A percentile compares a stretch with the other conserved stretches of the same genome.
Evolutionary conservation across 2,888 invertebrate species (phyloP).

Genomic region (Glomeris marginata): DNA sequence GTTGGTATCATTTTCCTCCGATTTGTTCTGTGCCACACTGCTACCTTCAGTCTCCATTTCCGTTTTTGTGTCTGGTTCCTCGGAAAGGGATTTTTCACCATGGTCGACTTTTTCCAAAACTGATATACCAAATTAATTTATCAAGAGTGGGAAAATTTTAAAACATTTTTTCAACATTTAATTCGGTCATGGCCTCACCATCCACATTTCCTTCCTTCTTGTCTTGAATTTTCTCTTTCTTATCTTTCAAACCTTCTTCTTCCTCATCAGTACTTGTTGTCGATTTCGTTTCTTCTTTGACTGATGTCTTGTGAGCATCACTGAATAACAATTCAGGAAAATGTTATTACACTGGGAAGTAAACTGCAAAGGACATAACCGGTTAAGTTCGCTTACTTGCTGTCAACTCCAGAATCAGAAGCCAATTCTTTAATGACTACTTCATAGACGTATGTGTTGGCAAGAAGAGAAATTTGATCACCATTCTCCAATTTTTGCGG

Average conservation of each 20-base stretch:
- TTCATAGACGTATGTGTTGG: conserved; percentile 27
- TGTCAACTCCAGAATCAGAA: background rate
- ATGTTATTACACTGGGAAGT: too few relatives aligned
- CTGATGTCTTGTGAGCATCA: conserved; percentile 2
- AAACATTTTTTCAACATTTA: too few relatives aligned
- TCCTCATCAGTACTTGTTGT: conserved; percentile 7
- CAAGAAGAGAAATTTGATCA: conserved; percentile 30
- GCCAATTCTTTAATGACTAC: conserved; percentile 18
- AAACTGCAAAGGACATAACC: too few relatives aligned
- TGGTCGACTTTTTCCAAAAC: too few relatives aligned
- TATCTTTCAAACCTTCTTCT: conserved; percentile 8
- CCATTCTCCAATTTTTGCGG: conserved; percentile 26
- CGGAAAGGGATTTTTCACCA: too few relatives aligned
- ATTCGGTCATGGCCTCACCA: too few relatives aligned
- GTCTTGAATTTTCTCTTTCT: background rate
- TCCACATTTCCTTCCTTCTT: too few relatives aligned
- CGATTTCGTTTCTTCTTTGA: conserved; percentile 2
- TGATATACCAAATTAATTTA: background rate
- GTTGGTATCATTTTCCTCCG: too few relatives aligned
- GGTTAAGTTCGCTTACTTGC: background rate
- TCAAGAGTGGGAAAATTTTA: conserved; percentile 2
- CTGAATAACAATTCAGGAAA: too few relatives aligned
- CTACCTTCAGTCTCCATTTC: too few relatives aligned
- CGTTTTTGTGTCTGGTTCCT: too few relatives aligned
- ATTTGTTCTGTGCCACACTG: too few relatives aligned